These are phyloP conservation scores for Narcine bancroftii DNA, from an alignment of 2,113 vertebrate species.

Conservation along the genomic window DNA sequence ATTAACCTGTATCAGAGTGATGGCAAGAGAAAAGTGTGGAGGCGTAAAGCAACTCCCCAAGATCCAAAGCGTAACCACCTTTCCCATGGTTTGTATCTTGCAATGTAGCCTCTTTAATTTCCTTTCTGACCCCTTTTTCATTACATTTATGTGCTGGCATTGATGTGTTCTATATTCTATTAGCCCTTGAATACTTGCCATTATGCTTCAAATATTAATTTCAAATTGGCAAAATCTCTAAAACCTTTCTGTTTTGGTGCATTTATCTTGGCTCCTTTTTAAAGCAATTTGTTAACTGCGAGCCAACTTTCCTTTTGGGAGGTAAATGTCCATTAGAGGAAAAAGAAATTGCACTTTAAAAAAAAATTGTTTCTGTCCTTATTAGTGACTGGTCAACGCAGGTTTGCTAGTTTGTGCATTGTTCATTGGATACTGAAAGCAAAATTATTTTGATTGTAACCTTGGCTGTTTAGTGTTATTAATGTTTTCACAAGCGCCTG, in stretches of 20 bases:
- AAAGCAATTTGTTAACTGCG: neutral
- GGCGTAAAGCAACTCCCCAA: too few species aligned
- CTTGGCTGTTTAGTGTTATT: neutral
- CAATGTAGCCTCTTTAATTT: too few species aligned
- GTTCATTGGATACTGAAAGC: neutral
- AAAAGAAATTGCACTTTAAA: neutral
- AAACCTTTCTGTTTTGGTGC: neutral
- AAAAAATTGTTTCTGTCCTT: neutral
- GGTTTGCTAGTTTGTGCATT: neutral
- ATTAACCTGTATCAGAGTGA: too few species aligned
- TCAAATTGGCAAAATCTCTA: neutral
- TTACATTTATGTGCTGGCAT: too few species aligned
- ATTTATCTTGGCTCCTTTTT: neutral
- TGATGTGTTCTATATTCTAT: neutral
- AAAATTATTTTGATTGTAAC: neutral
- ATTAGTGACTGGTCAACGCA: neutral
- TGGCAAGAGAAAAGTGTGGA: too few species aligned
- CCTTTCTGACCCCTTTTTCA: too few species aligned
- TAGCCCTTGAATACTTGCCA: neutral
- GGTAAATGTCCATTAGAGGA: neutral
- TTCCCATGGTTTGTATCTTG: too few species aligned
- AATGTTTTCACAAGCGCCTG: neutral
- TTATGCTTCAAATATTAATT: neutral
- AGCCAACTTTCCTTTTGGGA: neutral
- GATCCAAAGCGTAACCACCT: too few species aligned